phyloP scores from a whole-genome alignment of 2,113 vertebrate genomes.

The Paralichthys olivaceus region DNA sequence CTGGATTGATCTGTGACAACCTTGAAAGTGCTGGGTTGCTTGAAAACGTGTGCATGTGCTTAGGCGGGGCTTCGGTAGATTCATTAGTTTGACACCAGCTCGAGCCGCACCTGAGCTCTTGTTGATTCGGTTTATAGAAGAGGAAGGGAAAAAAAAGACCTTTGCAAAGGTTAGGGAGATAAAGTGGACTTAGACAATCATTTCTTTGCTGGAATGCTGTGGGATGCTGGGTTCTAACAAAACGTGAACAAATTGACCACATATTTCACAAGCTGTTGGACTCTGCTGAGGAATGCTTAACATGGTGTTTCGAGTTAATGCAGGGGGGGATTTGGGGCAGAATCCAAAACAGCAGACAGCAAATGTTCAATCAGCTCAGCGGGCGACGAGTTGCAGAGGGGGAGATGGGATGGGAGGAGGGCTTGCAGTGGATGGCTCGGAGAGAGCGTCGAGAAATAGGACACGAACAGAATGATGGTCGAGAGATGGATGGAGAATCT shows the following conservation, averaged over 20 bases:
- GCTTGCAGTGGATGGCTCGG: conserved; percentile 5
- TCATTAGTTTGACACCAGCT: conserved; percentile 32
- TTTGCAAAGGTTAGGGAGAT: conserved; percentile 62
- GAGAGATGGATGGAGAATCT: neutral
- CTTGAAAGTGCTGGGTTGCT: conserved; percentile 37
- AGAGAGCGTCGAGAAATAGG: conserved; percentile 22
- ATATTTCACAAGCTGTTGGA: conserved; percentile 61
- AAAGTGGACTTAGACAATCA: conserved; percentile 63
- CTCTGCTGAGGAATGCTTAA: conserved; percentile 53
- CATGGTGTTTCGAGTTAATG: conserved; percentile 55
- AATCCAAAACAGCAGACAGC: conserved; percentile 65
- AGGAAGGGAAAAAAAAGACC: conserved; percentile 13
- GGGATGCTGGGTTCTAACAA: conserved; percentile 40
- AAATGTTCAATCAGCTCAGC: conserved; percentile 69
- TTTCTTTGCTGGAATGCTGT: conserved; percentile 19
- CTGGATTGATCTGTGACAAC: conserved; percentile 64
- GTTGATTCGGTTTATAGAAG: conserved; percentile 49
- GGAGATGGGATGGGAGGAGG: neutral
- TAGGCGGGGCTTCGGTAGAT: neutral
- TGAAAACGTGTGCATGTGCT: neutral
- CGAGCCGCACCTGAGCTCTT: conserved; percentile 44
- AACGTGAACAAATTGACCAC: conserved; percentile 62
- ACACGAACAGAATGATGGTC: conserved; percentile 26
- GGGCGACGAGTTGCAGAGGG: conserved; percentile 15
- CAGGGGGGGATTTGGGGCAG: conserved; percentile 53